Evolutionary conservation across 2,113 vertebrate species (phyloP).

Genomic region (Cygnus buccinator): DNA sequence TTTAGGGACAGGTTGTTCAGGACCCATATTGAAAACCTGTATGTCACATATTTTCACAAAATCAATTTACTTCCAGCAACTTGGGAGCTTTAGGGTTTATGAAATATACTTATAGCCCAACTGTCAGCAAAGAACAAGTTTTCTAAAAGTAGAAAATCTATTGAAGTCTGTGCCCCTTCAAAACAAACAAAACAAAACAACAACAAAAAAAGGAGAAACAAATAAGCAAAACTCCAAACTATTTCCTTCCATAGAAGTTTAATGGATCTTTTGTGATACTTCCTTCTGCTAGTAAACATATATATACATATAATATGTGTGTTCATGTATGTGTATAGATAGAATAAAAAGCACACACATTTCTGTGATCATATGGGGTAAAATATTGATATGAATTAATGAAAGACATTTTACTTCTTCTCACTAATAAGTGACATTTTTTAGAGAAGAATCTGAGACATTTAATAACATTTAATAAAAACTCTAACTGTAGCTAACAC

Average conservation of each 20-base stretch:
- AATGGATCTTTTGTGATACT: not conserved
- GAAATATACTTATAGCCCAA: constrained; percentile 76
- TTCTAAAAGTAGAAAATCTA: constrained; percentile 61
- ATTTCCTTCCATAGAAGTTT: not conserved
- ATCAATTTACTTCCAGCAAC: constrained; percentile 79
- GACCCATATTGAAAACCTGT: constrained; percentile 70
- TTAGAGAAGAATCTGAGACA: not conserved
- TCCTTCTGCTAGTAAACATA: not conserved
- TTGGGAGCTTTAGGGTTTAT: constrained; percentile 71
- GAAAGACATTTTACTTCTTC: not conserved
- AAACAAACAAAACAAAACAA: not conserved
- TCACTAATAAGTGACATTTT: not conserved
- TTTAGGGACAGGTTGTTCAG: constrained; percentile 77
- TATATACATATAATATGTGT: not conserved
- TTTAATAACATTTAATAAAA: not conserved
- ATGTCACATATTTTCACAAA: constrained; percentile 77
- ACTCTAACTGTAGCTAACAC: fast-evolving
- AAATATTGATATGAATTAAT: not conserved
- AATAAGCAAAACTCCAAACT: not conserved
- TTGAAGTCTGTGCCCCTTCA: constrained; percentile 25
- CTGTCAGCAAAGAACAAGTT: constrained; percentile 73
- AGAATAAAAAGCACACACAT: not conserved
- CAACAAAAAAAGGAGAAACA: not conserved
- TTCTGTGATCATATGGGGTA: not conserved
- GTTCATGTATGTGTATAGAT: fast-evolving